Evolutionary conservation across 2,888 invertebrate species (phyloP).

Genomic region (Eupithecia dodoneata): DNA sequence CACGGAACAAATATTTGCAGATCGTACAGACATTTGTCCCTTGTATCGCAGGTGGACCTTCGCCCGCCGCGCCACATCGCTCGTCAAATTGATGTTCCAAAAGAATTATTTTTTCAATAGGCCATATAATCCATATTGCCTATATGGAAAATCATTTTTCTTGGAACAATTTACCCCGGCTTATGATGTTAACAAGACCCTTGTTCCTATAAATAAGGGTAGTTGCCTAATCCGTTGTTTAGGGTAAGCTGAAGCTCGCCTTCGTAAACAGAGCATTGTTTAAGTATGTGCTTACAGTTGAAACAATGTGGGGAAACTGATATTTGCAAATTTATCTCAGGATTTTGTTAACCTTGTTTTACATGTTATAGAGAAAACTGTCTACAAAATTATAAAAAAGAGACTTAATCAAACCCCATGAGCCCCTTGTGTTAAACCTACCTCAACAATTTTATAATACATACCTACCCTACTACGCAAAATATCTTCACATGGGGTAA

Average conservation of each 20-base stretch:
- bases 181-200: conserved; percentile 42
- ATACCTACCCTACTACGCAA: too few relatives aligned
- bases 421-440: too few relatives aligned
- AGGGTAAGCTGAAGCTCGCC: conserved; percentile 36
- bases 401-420: too few relatives aligned
- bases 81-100: neutral
- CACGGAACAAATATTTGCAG: too few relatives aligned
- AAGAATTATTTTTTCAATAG: neutral
- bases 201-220: conserved; percentile 41
- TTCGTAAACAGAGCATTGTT: conserved; percentile 28
- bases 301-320: conserved; percentile 17
- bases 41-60: too few relatives aligned
- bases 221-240: conserved; percentile 42
- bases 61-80: too few relatives aligned
- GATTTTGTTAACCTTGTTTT: neutral
- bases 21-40: too few relatives aligned
- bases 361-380: neutral
- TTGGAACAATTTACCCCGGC: conserved; percentile 38
- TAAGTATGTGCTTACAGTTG: conserved; percentile 12
- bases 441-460: too few relatives aligned
- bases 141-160: conserved; percentile 28
- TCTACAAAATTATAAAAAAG: neutral
- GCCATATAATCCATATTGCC: too few relatives aligned
- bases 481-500: too few relatives aligned
- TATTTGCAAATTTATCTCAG: conserved; percentile 11